A percentile compares a stretch with the other conserved stretches of the same genome.
Conservation (phyloP, 2,113 vertebrate species). For the Perca schrenkii region DNA sequence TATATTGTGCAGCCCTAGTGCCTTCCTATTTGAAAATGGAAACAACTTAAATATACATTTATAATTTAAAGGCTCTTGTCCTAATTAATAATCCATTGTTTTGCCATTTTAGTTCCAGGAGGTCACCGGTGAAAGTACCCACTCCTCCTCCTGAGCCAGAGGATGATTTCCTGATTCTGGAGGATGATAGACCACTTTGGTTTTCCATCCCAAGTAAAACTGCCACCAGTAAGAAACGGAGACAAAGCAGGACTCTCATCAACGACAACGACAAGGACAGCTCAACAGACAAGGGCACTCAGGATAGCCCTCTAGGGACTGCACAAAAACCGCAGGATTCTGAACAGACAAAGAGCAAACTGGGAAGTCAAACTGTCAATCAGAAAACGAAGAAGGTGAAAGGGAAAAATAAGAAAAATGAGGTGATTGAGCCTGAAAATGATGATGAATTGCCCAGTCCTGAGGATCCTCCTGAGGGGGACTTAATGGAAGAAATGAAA, state of each 20-base stretch:
- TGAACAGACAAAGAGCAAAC: neutral
- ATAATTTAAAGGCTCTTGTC: neutral
- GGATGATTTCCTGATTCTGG: constrained; percentile 83
- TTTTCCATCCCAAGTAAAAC: constrained; percentile 75
- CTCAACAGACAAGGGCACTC: constrained; percentile 27
- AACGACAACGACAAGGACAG: constrained; percentile 37
- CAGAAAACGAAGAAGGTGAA: constrained; percentile 27
- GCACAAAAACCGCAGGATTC: constrained; percentile 20
- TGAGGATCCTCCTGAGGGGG: constrained; percentile 15
- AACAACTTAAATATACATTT: neutral
- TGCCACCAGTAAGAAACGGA: constrained; percentile 30
- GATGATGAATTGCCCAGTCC: neutral
- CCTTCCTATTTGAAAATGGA: neutral
- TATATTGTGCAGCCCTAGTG: too few species aligned
- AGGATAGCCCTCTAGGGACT: neutral
- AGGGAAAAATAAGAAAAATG: neutral
- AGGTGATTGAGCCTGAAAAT: neutral
- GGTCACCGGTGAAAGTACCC: constrained; percentile 42
- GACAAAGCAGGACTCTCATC: constrained; percentile 29
- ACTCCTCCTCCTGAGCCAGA: constrained; percentile 60
- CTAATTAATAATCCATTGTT: neutral
- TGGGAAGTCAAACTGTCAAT: neutral
- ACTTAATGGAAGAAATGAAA: constrained; percentile 29
- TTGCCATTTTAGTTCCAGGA: constrained; percentile 34
- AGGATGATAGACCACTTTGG: constrained; percentile 71